Percentiles rank a stretch among this genome's conserved stretches.
Conservation (phyloP, 2,888 invertebrate species). For the Megastigmus dorsalis region DNA sequence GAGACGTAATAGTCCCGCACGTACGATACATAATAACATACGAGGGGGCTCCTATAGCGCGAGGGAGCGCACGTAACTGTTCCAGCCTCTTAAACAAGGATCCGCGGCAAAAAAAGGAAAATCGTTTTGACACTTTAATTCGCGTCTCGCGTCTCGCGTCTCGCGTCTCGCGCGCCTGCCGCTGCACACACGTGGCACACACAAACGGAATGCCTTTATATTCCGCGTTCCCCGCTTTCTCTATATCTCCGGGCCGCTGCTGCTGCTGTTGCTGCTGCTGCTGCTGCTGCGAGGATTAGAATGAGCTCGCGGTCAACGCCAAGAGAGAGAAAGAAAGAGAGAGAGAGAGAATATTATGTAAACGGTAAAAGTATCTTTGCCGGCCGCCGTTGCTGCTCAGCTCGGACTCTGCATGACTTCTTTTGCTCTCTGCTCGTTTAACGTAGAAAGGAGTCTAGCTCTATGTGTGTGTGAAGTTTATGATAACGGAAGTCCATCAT, state of each 20-base stretch:
- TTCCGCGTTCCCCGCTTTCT: neutral
- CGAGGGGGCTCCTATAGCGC: too few relatives aligned
- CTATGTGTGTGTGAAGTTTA: neutral
- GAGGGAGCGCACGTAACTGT: too few relatives aligned
- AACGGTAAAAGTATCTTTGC: slow-evolving; percentile 14
- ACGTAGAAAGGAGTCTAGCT: too few relatives aligned
- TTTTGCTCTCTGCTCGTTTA: too few relatives aligned
- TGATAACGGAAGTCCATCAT: slow-evolving; percentile 30
- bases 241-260: neutral
- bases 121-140: slow-evolving; percentile 2
- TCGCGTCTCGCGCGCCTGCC: too few relatives aligned
- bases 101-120: neutral
- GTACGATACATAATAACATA: too few relatives aligned
- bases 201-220: neutral
- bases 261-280: too few relatives aligned
- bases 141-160: too few relatives aligned
- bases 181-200: neutral
- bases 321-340: too few relatives aligned
- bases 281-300: neutral
- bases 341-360: slow-evolving; percentile 13
- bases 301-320: neutral
- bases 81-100: neutral
- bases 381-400: too few relatives aligned
- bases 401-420: neutral
- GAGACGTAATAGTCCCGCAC: neutral